Conservation (phyloP, 1,140 invertebrate genomes). For the Leptinotarsa defecta region DNA sequence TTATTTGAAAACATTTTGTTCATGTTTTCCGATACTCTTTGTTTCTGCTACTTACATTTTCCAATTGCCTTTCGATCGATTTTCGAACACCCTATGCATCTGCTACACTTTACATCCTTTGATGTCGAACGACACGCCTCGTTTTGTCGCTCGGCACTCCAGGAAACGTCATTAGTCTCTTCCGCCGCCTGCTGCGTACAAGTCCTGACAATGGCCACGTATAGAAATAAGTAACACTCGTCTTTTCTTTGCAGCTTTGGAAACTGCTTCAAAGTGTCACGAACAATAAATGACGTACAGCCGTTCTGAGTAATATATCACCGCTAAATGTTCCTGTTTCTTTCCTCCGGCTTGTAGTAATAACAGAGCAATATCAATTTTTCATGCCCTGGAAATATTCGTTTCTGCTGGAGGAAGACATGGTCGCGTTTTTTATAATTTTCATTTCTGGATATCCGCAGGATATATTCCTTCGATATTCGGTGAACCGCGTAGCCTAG, state of each 20-base stretch:
- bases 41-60: too few species aligned
- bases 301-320: conserved; percentile 18
- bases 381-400: conserved; percentile 4
- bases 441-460: too few species aligned
- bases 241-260: not conserved
- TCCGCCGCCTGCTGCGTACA: not conserved
- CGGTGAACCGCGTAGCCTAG: too few species aligned
- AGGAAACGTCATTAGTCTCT: conserved; percentile 8
- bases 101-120: not conserved
- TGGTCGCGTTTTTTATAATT: not conserved
- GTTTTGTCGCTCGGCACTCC: not conserved
- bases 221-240: not conserved
- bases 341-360: conserved; percentile 2
- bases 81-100: too few species aligned
- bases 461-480: too few species aligned
- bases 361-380: conserved; percentile 8
- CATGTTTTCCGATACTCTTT: too few species aligned
- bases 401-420: not conserved
- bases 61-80: too few species aligned
- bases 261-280: conserved; percentile 2
- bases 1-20: too few species aligned
- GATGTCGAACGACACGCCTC: not conserved
- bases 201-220: conserved; percentile 4
- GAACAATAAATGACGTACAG: conserved; percentile 19
- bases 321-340: conserved; percentile 2